These are phyloP conservation scores for Diachasmimorpha longicaudata DNA, from an alignment of 1,140 invertebrate genomes.

Conservation along the genomic window DNA sequence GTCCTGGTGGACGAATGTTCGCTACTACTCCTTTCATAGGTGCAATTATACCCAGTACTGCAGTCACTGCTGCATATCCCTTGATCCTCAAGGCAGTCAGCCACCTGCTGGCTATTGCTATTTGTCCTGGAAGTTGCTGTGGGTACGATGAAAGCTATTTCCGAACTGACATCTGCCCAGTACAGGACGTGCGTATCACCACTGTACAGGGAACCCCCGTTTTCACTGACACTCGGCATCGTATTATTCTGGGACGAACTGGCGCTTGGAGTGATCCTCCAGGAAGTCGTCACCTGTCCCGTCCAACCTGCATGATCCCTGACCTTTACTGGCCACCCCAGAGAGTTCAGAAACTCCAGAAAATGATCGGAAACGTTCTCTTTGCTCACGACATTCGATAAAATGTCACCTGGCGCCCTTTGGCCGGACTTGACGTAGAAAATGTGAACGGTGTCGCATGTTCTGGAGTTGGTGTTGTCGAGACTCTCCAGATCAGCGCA, in stretches of 20 bases:
- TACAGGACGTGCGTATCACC: constrained; percentile 81
- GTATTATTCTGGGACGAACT: constrained; percentile 15
- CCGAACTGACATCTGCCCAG: constrained; percentile 95
- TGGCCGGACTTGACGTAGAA: constrained; percentile 94
- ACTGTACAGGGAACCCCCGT: constrained; percentile 73
- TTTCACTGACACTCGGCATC: constrained; percentile 48
- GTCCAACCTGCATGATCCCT: constrained; percentile 88
- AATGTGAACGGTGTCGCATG: constrained; percentile 91
- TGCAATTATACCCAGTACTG: constrained; percentile 55
- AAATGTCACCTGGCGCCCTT: constrained; percentile 75
- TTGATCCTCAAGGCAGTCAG: constrained; percentile 34
- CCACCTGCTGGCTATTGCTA: too few relatives aligned
- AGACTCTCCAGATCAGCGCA: constrained; percentile 74
- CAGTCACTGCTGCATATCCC: constrained; percentile 35
- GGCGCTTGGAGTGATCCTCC: constrained; percentile 60
- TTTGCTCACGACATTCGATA: constrained; percentile 74
- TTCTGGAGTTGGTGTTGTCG: constrained; percentile 82
- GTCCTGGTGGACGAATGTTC: constrained; percentile 37
- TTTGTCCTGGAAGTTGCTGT: constrained; percentile 39
- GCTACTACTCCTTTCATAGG: constrained; percentile 67
- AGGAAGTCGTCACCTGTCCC: constrained; percentile 83
- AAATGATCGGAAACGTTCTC: constrained; percentile 74
- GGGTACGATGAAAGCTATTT: constrained; percentile 94
- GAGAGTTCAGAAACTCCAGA: constrained; percentile 78
- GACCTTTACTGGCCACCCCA: constrained; percentile 88